Base-by-base conservation (phyloP, 64 coral and sea anemone species). In the Actinia equina region DNA sequence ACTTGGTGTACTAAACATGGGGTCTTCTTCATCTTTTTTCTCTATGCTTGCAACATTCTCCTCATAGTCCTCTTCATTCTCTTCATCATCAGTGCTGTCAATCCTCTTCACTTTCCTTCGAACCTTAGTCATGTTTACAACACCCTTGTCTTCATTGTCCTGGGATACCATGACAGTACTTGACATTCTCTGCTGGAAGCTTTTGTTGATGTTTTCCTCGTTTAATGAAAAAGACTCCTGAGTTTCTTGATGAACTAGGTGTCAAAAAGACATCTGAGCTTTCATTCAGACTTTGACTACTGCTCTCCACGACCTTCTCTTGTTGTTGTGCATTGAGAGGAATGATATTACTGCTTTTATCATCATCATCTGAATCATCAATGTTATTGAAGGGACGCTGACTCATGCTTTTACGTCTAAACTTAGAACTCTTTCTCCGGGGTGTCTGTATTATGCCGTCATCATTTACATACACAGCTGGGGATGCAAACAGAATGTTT, bases 71-170 rank as follows among this genome's bases (percentile, higher is more conserved):
- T 37, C 26, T 43, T 82, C 80, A 20, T 65, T 10, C 22, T 84
- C 82, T 19, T 56, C 82, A 80, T 84, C 82, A 59, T 80, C 27
- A 41, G 41, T 52, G 78, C 52, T 59, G 10, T 84, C 82, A 13
- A 83, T 83, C 23, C 43, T 77, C 74, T 44, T 77, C 7, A 77
- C 1, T 77, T 44, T 30, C 43, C 74, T 30, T 77, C 0, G 74
- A 77, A 17, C 43, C 6, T 77, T 77, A 41, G 74, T 42, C 17
- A 15, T 26, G 10, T 77, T 77, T 25, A 77, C 37, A 4, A 25
- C 60, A 63, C 60, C 60, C 19, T 71, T 22, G 3, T 65, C 61
- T n/a, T 65, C 61, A 22, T 19, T 7, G 22, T 65, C 22, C 18
- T 65, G 61, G 3, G 61, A 7, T n/a, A 5, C 18, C 61, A 65